These are phyloP conservation scores for Cotesia vestalis DNA, from an alignment of 1,140 invertebrate species.

Conservation along the genomic window DNA sequence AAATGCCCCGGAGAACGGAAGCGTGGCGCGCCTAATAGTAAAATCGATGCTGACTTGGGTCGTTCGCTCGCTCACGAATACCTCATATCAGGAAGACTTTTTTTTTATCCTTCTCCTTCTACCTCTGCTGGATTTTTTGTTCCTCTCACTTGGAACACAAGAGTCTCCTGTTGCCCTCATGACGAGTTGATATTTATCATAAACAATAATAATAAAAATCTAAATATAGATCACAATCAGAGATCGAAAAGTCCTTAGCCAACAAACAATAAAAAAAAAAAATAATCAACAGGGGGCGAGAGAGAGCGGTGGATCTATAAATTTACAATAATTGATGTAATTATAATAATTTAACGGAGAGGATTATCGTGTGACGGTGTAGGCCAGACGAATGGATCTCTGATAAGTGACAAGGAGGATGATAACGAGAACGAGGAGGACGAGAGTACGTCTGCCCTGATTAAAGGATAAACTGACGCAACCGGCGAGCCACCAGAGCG, in stretches of 20 bases:
- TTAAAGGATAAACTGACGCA: constrained; percentile 59
- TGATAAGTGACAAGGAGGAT: constrained; percentile 55
- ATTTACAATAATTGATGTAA: no score
- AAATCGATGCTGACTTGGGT: constrained; percentile 51
- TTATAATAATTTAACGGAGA: constrained; percentile 8
- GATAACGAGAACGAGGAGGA: constrained; percentile 55
- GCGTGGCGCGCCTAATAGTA: constrained; percentile 54
- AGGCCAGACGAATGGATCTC: constrained; percentile 54
- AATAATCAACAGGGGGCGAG: no score
- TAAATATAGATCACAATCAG: no score
- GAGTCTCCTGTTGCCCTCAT: no score
- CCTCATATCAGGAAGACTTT: constrained; percentile 20
- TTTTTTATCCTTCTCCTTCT: background rate
- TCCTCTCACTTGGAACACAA: background rate
- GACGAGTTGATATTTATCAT: no score
- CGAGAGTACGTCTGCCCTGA: constrained; percentile 56
- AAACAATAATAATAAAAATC: no score
- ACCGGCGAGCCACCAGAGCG: constrained; percentile 62
- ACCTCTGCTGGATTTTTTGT: background rate
- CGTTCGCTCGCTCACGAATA: constrained; percentile 22
- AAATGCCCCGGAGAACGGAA: constrained; percentile 51
- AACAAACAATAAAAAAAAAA: no score
- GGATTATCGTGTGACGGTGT: constrained; percentile 57
- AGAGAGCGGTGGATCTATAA: no score
- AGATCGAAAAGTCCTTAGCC: no score